Conservation (phyloP, 2,113 vertebrate species). For the Erythrocercus mccallii region DNA sequence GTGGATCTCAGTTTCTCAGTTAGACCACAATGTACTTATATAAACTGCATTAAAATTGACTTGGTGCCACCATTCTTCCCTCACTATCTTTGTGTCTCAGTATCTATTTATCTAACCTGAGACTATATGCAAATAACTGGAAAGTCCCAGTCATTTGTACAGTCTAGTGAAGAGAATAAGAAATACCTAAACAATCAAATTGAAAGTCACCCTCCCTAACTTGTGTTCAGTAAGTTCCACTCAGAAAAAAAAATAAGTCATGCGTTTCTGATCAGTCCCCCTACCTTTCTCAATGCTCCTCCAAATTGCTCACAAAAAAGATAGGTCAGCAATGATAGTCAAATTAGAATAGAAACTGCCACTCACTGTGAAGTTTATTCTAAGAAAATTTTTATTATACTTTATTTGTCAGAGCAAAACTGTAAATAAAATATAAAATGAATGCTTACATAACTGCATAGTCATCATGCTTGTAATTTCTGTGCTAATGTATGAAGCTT, state of each 20-base stretch:
- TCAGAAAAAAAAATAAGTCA: background rate
- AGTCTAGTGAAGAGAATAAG: slow-evolving; percentile 49
- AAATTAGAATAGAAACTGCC: background rate
- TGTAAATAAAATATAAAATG: background rate
- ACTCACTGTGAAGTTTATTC: background rate
- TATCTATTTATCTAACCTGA: slow-evolving; percentile 65
- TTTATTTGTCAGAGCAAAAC: background rate
- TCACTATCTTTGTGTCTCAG: slow-evolving; percentile 61
- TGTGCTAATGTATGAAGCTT: background rate
- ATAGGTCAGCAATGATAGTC: background rate
- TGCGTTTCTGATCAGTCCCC: background rate
- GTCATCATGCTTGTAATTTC: background rate
- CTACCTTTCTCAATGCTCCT: background rate
- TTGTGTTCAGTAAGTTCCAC: slow-evolving; percentile 14
- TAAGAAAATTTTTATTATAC: background rate
- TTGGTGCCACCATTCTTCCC: background rate
- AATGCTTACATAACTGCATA: background rate
- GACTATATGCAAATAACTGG: slow-evolving; percentile 76
- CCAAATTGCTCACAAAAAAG: background rate
- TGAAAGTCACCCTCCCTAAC: slow-evolving; percentile 41
- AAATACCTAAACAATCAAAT: slow-evolving; percentile 27
- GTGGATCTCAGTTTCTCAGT: background rate
- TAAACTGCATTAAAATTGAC: background rate
- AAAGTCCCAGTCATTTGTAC: slow-evolving; percentile 72
- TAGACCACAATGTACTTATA: background rate